Base-by-base conservation (phyloP, 2,113 vertebrate species). In the Noturus placidus region DNA sequence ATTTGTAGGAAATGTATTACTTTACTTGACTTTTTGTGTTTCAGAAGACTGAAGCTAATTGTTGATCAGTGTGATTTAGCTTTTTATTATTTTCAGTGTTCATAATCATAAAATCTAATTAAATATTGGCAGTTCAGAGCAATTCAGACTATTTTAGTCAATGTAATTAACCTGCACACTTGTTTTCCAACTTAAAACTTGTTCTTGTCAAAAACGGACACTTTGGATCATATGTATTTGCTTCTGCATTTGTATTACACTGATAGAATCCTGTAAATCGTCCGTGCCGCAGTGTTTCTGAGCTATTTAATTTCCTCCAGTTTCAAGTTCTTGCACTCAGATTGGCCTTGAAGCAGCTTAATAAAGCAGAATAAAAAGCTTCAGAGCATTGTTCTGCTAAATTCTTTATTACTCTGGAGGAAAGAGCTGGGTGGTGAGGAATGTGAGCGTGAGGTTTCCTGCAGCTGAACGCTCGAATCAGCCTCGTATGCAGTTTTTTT, bases 371-470 rank as follows among this genome's bases (percentile, higher is more conserved):
- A 46, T 52, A 27, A 59, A 5, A 33, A 22, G 30, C 35, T 13
- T 57, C 7, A 85, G 19, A 76, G 69, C 52, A 85, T 78, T 82
- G 79, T 79, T 88, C 30, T 72, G 79, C 35, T 77, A 69, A 27
- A 83, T 86, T 15, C 33, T 38, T 79, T 8, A 38, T 57, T 74
- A 72, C 78, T 38, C 10, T 54, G 17, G 25, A 15, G 83, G 72
- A 88, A 86, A 72, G 42, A 69, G 84, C 46, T 69, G 35, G 84
- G 85, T 8, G 59, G 57, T 61, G 69, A 76, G 84, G 38, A 72
- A 83, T 88, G 83, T 72, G 67, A 77, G 22, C 56, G 20, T 35
- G 50, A 79, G 1, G 50, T 83, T 90, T 86, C 83, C 86, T 86
- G 38, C 6, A 56, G 54, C 27, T 50, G 25, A 61, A 25, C 9